Percentiles rank a stretch among this genome's conserved stretches.
Conservation (phyloP, 2,888 invertebrate species). For the Caenorhabditis sp. region DNA sequence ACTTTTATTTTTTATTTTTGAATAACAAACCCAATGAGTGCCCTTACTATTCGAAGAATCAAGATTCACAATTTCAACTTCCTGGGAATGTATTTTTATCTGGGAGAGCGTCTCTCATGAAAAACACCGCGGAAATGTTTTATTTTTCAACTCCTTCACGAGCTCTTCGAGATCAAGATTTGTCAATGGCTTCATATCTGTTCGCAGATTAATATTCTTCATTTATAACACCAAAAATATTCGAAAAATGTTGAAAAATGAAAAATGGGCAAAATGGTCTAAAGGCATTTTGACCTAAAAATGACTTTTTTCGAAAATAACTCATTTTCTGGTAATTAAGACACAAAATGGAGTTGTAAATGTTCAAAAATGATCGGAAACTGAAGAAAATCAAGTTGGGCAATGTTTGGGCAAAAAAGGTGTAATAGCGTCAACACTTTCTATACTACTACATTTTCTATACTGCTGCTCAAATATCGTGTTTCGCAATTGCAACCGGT, state of each 20-base stretch:
- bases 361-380: too few relatives aligned
- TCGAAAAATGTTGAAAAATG: conserved; percentile 1
- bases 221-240: conserved; percentile 6
- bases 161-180: conserved; percentile 42
- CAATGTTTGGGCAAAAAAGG: background rate
- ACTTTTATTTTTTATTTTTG: conserved; percentile 8
- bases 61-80: conserved; percentile 51
- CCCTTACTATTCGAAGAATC: conserved; percentile 26
- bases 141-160: conserved; percentile 23
- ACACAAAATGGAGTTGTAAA: too few relatives aligned
- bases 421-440: background rate
- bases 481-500: too few relatives aligned
- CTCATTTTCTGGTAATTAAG: background rate
- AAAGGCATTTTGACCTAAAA: background rate
- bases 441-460: background rate
- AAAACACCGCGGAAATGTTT: too few relatives aligned
- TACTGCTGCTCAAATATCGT: too few relatives aligned
- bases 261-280: background rate
- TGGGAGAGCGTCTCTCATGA: conserved; percentile 53
- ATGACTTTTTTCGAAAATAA: background rate
- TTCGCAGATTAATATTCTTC: conserved; percentile 3
- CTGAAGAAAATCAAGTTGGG: background rate
- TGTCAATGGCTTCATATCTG: conserved; percentile 37
- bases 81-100: conserved; percentile 13
- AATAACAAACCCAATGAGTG: too few relatives aligned